Evolutionary conservation across 2,113 vertebrate species (phyloP).

Genomic region (Dendropsophus ebraccatus): DNA sequence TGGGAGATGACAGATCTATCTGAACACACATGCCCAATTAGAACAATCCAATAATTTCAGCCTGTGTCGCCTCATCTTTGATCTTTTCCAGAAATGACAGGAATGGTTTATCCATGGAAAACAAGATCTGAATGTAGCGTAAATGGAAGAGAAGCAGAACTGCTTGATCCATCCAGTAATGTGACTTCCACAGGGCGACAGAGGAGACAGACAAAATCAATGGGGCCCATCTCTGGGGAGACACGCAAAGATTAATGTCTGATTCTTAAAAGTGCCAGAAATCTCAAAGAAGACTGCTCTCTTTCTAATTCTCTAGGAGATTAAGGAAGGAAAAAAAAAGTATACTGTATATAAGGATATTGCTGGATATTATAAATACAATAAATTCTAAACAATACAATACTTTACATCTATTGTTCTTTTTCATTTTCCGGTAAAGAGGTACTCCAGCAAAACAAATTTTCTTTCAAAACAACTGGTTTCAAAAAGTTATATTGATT

Average conservation of each 20-base stretch:
- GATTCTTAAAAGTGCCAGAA: conserved; percentile 11
- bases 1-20: background rate
- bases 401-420: too few species aligned
- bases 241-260: conserved; percentile 1
- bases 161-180: conserved; percentile 8
- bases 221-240: conserved; percentile 29
- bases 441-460: too few species aligned
- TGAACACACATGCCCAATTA: background rate
- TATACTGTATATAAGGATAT: background rate
- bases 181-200: conserved; percentile 16
- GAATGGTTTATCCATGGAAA: conserved; percentile 1
- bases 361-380: too few species aligned
- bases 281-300: background rate
- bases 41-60: background rate
- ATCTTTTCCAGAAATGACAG: background rate
- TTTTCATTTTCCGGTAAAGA: too few species aligned
- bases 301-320: background rate
- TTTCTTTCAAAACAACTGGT: too few species aligned
- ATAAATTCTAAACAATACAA: too few species aligned
- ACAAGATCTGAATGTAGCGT: conserved; percentile 9
- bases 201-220: conserved; percentile 56
- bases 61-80: background rate
- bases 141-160: background rate
- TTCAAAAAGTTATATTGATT: too few species aligned
- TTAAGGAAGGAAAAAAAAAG: background rate